phyloP scores from a whole-genome alignment of 2,888 invertebrate genomes.

The Flabesymbios commensalis region DNA sequence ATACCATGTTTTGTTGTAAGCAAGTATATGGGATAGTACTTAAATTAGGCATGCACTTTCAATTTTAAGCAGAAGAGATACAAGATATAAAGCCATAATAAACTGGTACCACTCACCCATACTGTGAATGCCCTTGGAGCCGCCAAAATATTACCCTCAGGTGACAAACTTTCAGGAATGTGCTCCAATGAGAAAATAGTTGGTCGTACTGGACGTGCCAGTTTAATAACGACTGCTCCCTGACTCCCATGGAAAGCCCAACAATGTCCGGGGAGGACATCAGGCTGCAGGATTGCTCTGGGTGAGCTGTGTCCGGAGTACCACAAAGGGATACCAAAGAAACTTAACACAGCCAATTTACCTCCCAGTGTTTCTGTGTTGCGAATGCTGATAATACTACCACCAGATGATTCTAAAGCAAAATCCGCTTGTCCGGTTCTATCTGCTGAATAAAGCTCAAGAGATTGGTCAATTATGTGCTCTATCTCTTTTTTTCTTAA shows the following conservation, averaged over 20 bases:
- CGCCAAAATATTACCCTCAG: constrained; percentile 84
- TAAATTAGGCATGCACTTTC: too few species aligned
- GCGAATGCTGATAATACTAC: constrained; percentile 80
- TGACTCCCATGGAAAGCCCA: constrained; percentile 95
- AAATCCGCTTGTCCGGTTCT: constrained; percentile 93
- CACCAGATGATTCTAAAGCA: constrained; percentile 78
- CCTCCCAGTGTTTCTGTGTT: constrained; percentile 78
- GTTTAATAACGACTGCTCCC: constrained; percentile 81
- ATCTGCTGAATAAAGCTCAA: constrained; percentile 69
- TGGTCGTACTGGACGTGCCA: constrained; percentile 74
- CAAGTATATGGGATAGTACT: too few species aligned
- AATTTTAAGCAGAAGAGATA: too few species aligned
- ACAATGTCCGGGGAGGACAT: constrained; percentile 85
- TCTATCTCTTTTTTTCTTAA: too few species aligned
- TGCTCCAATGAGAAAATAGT: constrained; percentile 90
- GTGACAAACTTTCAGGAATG: constrained; percentile 79
- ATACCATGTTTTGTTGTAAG: too few species aligned
- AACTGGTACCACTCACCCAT: constrained; percentile 61
- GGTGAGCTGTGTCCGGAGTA: constrained; percentile 80
- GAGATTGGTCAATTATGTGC: constrained; percentile 9
- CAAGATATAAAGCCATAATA: too few species aligned
- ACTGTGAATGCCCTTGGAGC: constrained; percentile 83
- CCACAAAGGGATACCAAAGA: constrained; percentile 88
- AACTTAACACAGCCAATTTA: constrained; percentile 68
- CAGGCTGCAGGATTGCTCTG: constrained; percentile 63